Evolutionary conservation across 2,888 invertebrate species (phyloP).

Genomic region (Xylophagus ater): DNA sequence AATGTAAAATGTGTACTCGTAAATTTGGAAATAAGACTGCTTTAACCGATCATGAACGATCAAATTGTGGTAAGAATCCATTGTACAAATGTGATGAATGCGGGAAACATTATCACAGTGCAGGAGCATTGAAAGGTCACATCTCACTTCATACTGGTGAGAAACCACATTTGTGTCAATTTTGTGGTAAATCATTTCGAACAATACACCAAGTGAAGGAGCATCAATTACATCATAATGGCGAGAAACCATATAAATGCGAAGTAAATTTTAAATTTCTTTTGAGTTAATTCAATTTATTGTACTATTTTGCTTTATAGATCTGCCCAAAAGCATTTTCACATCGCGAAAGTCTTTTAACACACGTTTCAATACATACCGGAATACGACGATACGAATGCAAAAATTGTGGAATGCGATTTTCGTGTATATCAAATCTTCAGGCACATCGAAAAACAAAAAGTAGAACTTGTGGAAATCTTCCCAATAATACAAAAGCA

Average conservation of each 20-base stretch:
- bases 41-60: conserved; percentile 38
- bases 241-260: conserved; percentile 43
- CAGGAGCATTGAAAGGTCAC: conserved; percentile 40
- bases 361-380: conserved; percentile 42
- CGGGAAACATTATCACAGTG: conserved; percentile 37
- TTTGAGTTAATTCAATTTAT: conserved; percentile 29
- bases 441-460: conserved; percentile 42
- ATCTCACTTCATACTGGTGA: conserved; percentile 36
- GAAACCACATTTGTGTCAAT: conserved; percentile 28
- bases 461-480: conserved; percentile 37
- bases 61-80: conserved; percentile 39
- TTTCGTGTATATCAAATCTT: conserved; percentile 43
- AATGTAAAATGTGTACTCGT: conserved; percentile 35
- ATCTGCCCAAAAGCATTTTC: conserved; percentile 39
- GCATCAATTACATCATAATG: conserved; percentile 39
- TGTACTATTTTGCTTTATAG: conserved; percentile 23
- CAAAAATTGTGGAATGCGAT: conserved; percentile 41
- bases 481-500: conserved; percentile 34
- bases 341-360: conserved; percentile 42
- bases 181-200: conserved; percentile 31
- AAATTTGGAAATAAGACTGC: conserved; percentile 36
- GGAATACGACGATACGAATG: conserved; percentile 43
- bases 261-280: conserved; percentile 22
- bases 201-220: conserved; percentile 34
- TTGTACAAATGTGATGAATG: conserved; percentile 37